Base-by-base conservation (phyloP, 2,113 vertebrate species). In the Protobothrops flavoviridis region DNA sequence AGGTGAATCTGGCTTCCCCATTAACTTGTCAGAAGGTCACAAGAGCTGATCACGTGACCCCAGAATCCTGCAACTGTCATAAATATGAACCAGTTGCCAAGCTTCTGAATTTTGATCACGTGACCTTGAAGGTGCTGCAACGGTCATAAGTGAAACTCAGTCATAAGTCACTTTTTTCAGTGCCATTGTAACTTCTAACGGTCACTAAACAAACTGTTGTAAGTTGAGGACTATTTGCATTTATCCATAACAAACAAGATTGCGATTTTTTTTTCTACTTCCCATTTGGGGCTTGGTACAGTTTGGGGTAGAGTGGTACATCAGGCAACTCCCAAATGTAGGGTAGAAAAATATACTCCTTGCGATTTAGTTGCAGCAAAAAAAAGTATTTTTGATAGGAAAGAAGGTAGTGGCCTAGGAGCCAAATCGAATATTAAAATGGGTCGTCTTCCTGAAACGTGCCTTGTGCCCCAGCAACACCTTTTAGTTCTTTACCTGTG, bases 131-230 rank as follows among this genome's bases (percentile, higher is more conserved):
- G 61, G 5, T 13, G 61, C 4, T 69, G 29, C 29, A 69, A 15
- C n/a, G 12, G 12, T 69, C 61, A 69, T n/a, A n/a, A 69, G 26
- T 69, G 61, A 69, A 15, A n/a, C 4, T n/a, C n/a, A 12, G 29
- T 15, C 61, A 15, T n/a, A 13, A 64, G 61, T 64, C 61, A 64
- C 29, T 15, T 61, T 29, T 69, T 50, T 8, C 8, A 9, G 48
- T n/a, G 29, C 29, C 0, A 0, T 0, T 69, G 61, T 69, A 69
- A n/a, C 12, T 69, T 69, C 4, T 0, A 64, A n/a, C 0, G 1
- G 29, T 69, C 29, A 69, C 29, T 69, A n/a, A 69, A n/a, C 4
- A 1, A 69, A 69, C 29, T 69, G 12, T 15, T 69, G 12, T 69
- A 69, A n/a, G 29, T n/a, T 69, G 29, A 69, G 12, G 4, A 69